Evolutionary conservation across 2,797 vertebrate genomes (phyloP), one percentile per base, ranked within the genome.

Genomic region (Erpetoichthys calabaricus): DNA sequence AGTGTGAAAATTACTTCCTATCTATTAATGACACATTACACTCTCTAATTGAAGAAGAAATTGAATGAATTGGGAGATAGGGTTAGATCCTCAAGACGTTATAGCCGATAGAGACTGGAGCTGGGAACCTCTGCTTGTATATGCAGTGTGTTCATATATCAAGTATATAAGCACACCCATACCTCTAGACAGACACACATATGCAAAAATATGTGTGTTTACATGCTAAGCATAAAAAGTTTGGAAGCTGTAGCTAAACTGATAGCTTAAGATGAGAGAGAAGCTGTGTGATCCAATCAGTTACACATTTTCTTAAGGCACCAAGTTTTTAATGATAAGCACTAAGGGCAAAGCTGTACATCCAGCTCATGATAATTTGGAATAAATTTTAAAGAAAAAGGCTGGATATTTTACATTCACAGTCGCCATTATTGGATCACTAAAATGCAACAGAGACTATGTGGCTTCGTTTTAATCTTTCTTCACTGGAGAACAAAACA

Each of bases 331-430:
- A 65, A 60, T 73, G 70, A 76, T 73, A 80, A 78, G 71, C 80
- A 75, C 73, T 69, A 67, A 68, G 25, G 25, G 25, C 25, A 25
- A 25, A 25, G 1, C 25, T 25, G 25, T 25, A 25, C 25, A 25
- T 25, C 25, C 25, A 25, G 25, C 25, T 25, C 25, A 25, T 25
- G 25, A 25, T 25, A 25, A 25, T 25, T 25, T 25, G 25, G 25
- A 25, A 25, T 25, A 25, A 25, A 25, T 25, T 25, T 25, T 25
- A 25, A 25, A 65, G 59, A 44, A 73, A 75, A 84, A 85, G 79
- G 79, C 80, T 80, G 80, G 72, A 75, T 78, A 70, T 82, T 47
- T 63, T 83, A 86, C 82, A 84, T 85, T 85, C 82, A 83, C 82
- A 81, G 79, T 78, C 80, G 80, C 79, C 79, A 77, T 25, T 25